Evolutionary conservation across 35 echinoderm and acorn worm species (phyloP).

Genomic region (Apostichopus californicus): DNA sequence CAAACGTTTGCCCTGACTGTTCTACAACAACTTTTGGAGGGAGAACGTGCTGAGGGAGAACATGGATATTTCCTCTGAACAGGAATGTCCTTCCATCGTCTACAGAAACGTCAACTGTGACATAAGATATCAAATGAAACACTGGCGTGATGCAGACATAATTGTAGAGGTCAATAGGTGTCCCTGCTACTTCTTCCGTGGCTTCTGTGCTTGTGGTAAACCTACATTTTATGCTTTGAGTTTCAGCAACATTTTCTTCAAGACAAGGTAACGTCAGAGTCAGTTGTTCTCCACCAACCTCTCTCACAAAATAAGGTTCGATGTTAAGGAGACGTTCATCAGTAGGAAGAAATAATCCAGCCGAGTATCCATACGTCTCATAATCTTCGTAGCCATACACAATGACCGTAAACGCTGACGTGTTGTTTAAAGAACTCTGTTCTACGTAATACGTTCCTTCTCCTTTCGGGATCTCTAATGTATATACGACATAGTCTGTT

Average conservation of each 20-base stretch:
- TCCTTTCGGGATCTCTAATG: constrained; percentile 28
- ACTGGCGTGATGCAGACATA: constrained; percentile 52
- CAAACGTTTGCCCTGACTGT: background rate
- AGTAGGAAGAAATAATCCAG: constrained; percentile 66
- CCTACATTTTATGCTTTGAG: constrained; percentile 19
- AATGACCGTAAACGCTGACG: constrained; percentile 60
- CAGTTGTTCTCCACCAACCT: constrained; percentile 61
- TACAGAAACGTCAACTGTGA: constrained; percentile 50
- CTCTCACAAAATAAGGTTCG: constrained; percentile 60
- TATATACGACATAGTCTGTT: constrained; percentile 32
- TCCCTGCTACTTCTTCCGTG: constrained; percentile 1
- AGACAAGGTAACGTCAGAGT: constrained; percentile 69
- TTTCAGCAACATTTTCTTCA: background rate
- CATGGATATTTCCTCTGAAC: constrained; percentile 58
- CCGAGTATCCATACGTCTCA: constrained; percentile 71
- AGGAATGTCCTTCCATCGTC: constrained; percentile 61
- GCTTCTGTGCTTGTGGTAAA: constrained; percentile 55
- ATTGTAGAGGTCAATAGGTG: constrained; percentile 15
- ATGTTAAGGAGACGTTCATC: constrained; percentile 54
- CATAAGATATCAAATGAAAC: constrained; percentile 53
- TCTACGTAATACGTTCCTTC: constrained; percentile 69
- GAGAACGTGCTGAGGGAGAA: constrained; percentile 57
- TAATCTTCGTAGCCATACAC: constrained; percentile 64
- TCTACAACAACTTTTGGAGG: constrained; percentile 25
- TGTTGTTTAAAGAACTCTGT: constrained; percentile 24